These are phyloP conservation scores for Chiroxiphia lanceolata DNA, from an alignment of 2,797 vertebrate species.

Conservation along the genomic window DNA sequence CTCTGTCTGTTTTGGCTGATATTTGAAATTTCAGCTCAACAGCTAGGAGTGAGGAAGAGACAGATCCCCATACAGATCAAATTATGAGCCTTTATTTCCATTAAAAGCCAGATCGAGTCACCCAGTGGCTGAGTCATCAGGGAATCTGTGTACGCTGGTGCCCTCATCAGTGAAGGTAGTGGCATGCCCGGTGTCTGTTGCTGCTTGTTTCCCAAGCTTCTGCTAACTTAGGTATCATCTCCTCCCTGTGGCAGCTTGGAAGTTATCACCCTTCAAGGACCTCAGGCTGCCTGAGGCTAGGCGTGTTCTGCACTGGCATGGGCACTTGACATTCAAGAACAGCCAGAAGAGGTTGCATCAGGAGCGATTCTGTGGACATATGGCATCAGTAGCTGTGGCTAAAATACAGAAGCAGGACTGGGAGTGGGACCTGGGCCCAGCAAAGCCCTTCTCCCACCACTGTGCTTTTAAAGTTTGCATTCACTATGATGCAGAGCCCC, in stretches of 20 bases:
- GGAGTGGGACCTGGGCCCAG: neutral
- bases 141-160: accelerated
- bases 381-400: neutral
- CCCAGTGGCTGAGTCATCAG: neutral
- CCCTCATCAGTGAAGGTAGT: neutral
- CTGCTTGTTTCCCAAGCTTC: neutral
- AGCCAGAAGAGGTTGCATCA: neutral
- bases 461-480: neutral
- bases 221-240: neutral
- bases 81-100: neutral
- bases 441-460: neutral
- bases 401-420: neutral
- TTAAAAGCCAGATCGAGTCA: neutral
- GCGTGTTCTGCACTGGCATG: accelerated
- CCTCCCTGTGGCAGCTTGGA: neutral
- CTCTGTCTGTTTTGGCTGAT: neutral
- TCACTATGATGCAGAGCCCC: neutral
- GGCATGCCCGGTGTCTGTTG: neutral
- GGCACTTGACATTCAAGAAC: neutral
- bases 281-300: neutral
- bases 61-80: neutral
- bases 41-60: neutral
- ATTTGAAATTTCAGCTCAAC: neutral
- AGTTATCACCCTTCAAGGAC: neutral
- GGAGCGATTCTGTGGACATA: neutral